These are phyloP conservation scores for Hipparchia semele DNA, from an alignment of 2,888 invertebrate species.

Conservation along the genomic window DNA sequence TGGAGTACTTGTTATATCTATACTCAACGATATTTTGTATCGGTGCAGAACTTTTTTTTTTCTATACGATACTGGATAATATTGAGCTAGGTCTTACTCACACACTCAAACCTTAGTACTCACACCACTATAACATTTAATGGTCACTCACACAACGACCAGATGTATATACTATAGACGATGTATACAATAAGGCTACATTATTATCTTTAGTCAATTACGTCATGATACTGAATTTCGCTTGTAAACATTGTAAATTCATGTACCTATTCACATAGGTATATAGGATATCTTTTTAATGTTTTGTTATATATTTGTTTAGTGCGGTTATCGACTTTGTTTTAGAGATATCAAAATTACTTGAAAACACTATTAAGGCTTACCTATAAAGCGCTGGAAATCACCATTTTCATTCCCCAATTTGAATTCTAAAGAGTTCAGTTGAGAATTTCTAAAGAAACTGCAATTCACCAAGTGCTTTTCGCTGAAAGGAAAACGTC, in stretches of 20 bases:
- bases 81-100: slow-evolving; percentile 4
- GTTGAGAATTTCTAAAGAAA: no score
- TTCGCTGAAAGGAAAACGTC: no score
- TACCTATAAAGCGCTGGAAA: background rate
- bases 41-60: slow-evolving; percentile 2
- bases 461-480: no score
- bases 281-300: slow-evolving; percentile 5
- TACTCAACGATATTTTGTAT: background rate
- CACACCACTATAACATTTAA: background rate
- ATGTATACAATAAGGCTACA: background rate
- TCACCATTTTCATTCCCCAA: background rate
- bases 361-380: background rate
- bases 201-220: slow-evolving; percentile 32
- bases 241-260: slow-evolving; percentile 41
- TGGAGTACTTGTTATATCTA: slow-evolving; percentile 13
- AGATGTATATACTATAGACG: background rate
- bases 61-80: background rate
- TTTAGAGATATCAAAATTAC: slow-evolving; percentile 4
- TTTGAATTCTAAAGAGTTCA: background rate
- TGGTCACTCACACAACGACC: slow-evolving; percentile 1
- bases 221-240: slow-evolving; percentile 42
- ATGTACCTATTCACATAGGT: background rate
- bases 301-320: slow-evolving; percentile 14
- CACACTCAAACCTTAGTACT: background rate
- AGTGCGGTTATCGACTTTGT: background rate